Evolutionary conservation across 2,797 vertebrate genomes (phyloP), one percentile per base, ranked within the genome.

Genomic region (Ptychobarbus kaznakovi): DNA sequence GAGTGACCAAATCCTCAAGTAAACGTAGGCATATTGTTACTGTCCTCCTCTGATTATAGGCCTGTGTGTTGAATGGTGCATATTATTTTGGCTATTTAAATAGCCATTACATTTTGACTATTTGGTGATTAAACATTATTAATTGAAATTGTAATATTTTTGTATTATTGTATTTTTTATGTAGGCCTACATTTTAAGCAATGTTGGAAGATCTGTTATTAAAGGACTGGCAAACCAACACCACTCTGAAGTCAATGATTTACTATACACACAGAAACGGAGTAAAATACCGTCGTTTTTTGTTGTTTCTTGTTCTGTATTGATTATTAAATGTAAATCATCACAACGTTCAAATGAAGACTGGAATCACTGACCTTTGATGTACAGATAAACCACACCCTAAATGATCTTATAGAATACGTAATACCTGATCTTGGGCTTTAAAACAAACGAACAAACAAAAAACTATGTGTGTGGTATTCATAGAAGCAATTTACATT

Each of bases 241-340:
- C 25, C 15, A 32, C 32, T 32, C 16, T 80, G 40, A 49, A 32
- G 40, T 65, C 11, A 65, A 80, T 66, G 18, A 35, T 65, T 61
- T 28, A 32, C 16, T 25, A 58, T 65, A 35, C 25, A 42, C 35
- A 38, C 22, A 5, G 13, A 32, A 2, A 42, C 10, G 12, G 15
- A 78, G 35, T 32, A 20, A 25, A 56, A 77, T 7, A 15, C 1
- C 7, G 22, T 49, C 15, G 4, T 1, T 16, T 46, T 3, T 13
- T 6, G 51, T 44, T 53, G 0, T 76, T 2, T 25, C 44, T 80
- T 16, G 61, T 6, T 51, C 13, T 18, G 12, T 81, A 40, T 15
- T 81, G 13, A 70, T 81, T 25, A 70, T 10, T 69, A 2, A 70
- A n/a, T 6, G 78, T 80, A 70, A 72, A 81, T 56, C 49, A 58